These are phyloP conservation scores for Exephanes ischioxanthus DNA, from an alignment of 2,888 invertebrate species.

Conservation along the genomic window DNA sequence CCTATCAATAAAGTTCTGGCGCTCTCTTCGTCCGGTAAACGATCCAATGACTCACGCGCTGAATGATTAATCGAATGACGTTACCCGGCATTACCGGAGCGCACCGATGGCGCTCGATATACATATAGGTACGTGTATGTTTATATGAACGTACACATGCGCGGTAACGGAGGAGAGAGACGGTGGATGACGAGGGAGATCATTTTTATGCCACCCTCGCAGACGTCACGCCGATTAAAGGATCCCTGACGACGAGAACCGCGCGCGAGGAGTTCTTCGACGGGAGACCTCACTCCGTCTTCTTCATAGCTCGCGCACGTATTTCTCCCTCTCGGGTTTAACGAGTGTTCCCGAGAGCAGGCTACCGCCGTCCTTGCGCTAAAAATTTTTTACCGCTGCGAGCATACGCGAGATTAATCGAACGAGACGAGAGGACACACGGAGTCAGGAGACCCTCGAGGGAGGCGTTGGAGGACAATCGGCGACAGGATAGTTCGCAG, in stretches of 20 bases:
- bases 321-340: conserved; percentile 11
- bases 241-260: conserved; percentile 36
- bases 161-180: neutral
- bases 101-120: conserved; percentile 52
- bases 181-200: conserved; percentile 40
- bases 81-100: conserved; percentile 65
- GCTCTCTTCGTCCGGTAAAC: conserved; percentile 69
- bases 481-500: neutral
- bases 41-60: conserved; percentile 79
- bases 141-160: conserved; percentile 15
- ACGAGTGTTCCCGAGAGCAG: neutral
- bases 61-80: conserved; percentile 79
- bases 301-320: conserved; percentile 8
- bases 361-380: neutral
- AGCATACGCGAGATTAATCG: conserved; percentile 32
- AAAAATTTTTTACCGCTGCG: conserved; percentile 17
- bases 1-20: conserved; percentile 68
- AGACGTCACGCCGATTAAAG: conserved; percentile 65
- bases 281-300: neutral
- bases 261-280: neutral
- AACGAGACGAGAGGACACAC: conserved; percentile 23
- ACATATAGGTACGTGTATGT: conserved; percentile 18
- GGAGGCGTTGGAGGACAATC: neutral
- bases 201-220: conserved; percentile 66
- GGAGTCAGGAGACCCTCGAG: neutral